Evolutionary conservation across 2,888 invertebrate genomes (phyloP), one percentile per base, ranked within the genome.

Genomic region (Pedicia rivosa): DNA sequence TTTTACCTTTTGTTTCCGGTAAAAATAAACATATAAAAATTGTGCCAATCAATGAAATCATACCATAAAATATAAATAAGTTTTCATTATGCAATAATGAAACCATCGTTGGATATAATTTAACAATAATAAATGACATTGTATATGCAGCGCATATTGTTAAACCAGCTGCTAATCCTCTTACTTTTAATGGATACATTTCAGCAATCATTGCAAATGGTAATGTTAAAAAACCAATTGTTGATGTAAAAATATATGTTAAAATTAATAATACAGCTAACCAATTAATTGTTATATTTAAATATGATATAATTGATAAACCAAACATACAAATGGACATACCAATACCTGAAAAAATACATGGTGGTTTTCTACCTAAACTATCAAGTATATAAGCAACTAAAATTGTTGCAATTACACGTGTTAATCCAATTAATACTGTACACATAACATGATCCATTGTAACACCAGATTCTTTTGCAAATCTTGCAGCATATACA

Each of bases 141-240:
- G 65, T 47, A 46, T 71, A 74, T 0, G 67, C 65, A 16, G 68
- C 63, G 5, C 67, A 65, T 1, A 72, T 65, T 41, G 68, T 66
- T 15, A 72, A 63, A 0, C 73, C 72, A 2, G 72, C 69, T 0
- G 74, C 74, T 1, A 71, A 44, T 1, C 72, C 72, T 33, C 71
- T 55, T 1, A 63, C 60, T 40, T 56, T 60, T 0, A 62, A 58
- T 2, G 72, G 63, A 47, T 75, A 74, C 1, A 76, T 57, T 54
- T 77, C 76, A 0, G 74, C 74, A 41, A 72, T 68, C 64, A 76
- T 67, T 15, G 72, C 67, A 75, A 75, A 77, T 0, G 75, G 74
- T 22, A 77, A 48, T 1, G 74, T 70, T 3, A 70, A 66, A 13
- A 74, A 51, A 0, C 74, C 76, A 36, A 72, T 61, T 1, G 69